Evolutionary conservation across 1,140 invertebrate species (phyloP).

Genomic region (Papilio dardanus): DNA sequence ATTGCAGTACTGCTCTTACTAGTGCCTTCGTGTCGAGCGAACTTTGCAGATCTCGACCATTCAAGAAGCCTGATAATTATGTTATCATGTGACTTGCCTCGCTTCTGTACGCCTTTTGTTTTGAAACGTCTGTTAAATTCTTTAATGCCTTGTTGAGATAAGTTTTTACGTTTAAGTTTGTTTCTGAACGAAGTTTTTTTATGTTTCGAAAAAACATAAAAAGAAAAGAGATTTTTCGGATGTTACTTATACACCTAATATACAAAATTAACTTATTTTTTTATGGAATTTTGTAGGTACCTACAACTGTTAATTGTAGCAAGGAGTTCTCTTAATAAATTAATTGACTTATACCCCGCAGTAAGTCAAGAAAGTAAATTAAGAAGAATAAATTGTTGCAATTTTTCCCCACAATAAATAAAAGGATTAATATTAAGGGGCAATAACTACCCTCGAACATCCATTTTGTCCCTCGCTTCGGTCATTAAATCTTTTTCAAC

Average conservation of each 20-base stretch:
- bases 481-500: slow-evolving; percentile 63
- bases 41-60: slow-evolving; percentile 7
- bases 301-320: not conserved
- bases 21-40: slow-evolving; percentile 6
- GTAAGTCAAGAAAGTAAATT: too few species aligned
- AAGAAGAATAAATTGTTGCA: slow-evolving; percentile 31
- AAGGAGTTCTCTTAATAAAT: not conserved
- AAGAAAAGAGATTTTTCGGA: not conserved
- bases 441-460: slow-evolving; percentile 57
- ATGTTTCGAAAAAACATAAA: not conserved
- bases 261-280: not conserved
- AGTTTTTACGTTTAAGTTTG: not conserved
- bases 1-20: too few species aligned
- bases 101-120: not conserved
- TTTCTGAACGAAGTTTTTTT: not conserved
- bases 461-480: slow-evolving; percentile 55
- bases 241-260: not conserved
- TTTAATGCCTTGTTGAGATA: slow-evolving; percentile 14
- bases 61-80: slow-evolving; percentile 32
- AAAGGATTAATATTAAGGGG: slow-evolving; percentile 69
- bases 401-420: slow-evolving; percentile 55
- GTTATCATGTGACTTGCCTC: slow-evolving; percentile 16
- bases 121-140: slow-evolving; percentile 18
- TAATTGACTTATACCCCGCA: slow-evolving; percentile 24
- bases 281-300: too few species aligned